phyloP scores from a whole-genome alignment of 2,888 invertebrate genomes.

The Odontomyia ornata region DNA sequence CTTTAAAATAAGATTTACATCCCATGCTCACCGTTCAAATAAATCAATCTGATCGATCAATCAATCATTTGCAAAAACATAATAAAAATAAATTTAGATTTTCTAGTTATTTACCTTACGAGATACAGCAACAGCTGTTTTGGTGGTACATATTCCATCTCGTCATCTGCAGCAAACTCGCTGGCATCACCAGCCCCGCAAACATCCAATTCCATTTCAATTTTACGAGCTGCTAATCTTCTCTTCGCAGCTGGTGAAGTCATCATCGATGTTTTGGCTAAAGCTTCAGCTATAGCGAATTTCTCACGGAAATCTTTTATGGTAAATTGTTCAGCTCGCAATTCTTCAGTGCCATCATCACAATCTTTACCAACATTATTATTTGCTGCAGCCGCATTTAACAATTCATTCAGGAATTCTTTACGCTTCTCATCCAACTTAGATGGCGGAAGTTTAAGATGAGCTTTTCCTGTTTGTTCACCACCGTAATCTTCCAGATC shows the following conservation, averaged over 20 bases:
- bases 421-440: slow-evolving; percentile 55
- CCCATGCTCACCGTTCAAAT: too few species aligned
- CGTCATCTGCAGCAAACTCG: slow-evolving; percentile 48
- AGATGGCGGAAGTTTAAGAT: slow-evolving; percentile 51
- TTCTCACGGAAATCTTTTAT: slow-evolving; percentile 64
- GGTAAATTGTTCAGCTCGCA: slow-evolving; percentile 46
- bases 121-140: slow-evolving; percentile 71
- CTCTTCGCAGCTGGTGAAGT: slow-evolving; percentile 68
- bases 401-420: slow-evolving; percentile 55
- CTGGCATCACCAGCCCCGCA: slow-evolving; percentile 48
- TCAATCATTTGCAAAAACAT: neutral
- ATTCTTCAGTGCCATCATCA: neutral
- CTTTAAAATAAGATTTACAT: too few species aligned
- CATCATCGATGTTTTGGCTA: slow-evolving; percentile 69
- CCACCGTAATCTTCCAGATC: slow-evolving; percentile 33
- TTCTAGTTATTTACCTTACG: slow-evolving; percentile 67
- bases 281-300: slow-evolving; percentile 68
- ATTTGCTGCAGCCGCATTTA: slow-evolving; percentile 47
- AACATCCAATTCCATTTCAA: slow-evolving; percentile 65
- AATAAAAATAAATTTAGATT: neutral
- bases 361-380: neutral
- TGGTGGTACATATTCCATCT: slow-evolving; percentile 68
- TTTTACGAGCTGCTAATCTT: slow-evolving; percentile 67
- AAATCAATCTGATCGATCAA: neutral
- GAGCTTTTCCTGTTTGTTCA: neutral